Percentiles rank a stretch among this genome's conserved stretches.
Conservation (phyloP, 2,888 invertebrate genomes). For the Agonopterix alstromeriana region DNA sequence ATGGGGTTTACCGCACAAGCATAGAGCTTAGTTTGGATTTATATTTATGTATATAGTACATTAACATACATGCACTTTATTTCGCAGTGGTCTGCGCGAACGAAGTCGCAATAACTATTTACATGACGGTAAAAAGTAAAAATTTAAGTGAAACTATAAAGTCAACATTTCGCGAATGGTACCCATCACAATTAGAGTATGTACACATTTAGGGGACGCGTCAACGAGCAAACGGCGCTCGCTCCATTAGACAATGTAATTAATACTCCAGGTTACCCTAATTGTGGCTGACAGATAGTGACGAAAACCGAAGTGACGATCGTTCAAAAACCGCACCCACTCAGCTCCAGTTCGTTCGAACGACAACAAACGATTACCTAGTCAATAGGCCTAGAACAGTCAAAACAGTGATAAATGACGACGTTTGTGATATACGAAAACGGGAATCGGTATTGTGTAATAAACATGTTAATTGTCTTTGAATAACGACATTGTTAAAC, state of each 20-base stretch:
- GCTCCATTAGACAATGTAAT: conserved; percentile 73
- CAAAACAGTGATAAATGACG: conserved; percentile 5
- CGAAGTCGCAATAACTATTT: too few species aligned
- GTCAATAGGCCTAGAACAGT: conserved; percentile 6
- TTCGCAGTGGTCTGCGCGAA: too few species aligned
- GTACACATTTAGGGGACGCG: conserved; percentile 42
- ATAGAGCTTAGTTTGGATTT: too few species aligned
- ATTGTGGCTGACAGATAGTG: conserved; percentile 61
- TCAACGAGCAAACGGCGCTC: conserved; percentile 48
- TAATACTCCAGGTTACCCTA: conserved; percentile 66
- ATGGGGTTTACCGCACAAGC: too few species aligned
- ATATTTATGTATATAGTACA: too few species aligned
- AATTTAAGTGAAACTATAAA: too few species aligned
- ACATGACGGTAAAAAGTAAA: too few species aligned
- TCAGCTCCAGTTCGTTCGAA: conserved; percentile 3
- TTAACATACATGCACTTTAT: too few species aligned
- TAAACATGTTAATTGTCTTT: conserved; percentile 47
- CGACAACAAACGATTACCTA: conserved; percentile 22
- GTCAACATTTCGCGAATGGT: too few species aligned
- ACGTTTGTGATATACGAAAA: conserved; percentile 8
- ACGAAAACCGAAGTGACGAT: conserved; percentile 46
- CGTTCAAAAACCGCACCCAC: conserved; percentile 55
- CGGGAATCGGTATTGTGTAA: conserved; percentile 20
- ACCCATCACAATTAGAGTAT: conserved; percentile 31
- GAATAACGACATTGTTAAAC: conserved; percentile 53